Percentiles rank a stretch among this genome's conserved stretches.
Evolutionary conservation across 2,797 vertebrate genomes (phyloP).

Genomic region (Cyclura pinguis): DNA sequence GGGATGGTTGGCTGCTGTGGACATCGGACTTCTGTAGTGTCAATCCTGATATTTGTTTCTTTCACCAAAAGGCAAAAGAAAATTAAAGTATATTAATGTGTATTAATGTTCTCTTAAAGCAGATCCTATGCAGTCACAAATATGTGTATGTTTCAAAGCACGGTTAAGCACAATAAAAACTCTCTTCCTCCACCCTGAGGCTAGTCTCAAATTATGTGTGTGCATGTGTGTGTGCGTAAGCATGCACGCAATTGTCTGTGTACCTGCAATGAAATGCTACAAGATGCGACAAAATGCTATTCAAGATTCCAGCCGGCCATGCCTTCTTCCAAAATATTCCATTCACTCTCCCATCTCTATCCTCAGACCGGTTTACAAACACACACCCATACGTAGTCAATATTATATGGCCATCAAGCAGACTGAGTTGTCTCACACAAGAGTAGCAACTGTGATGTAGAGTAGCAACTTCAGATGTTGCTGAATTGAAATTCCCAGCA

Average conservation of each 20-base stretch:
- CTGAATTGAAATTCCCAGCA: too few relatives aligned
- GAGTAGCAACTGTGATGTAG: too few relatives aligned
- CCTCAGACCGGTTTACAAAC: background rate
- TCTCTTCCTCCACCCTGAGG: background rate
- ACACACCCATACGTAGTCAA: background rate
- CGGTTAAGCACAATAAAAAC: background rate
- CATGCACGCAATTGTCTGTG: too few relatives aligned
- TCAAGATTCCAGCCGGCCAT: background rate
- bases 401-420: background rate
- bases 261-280: background rate
- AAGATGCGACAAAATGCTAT: background rate
- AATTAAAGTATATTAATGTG: background rate
- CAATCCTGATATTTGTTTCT: background rate
- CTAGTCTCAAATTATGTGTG: background rate
- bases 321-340: background rate
- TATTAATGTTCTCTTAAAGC: background rate
- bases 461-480: too few relatives aligned
- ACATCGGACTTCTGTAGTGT: background rate
- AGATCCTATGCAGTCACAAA: background rate
- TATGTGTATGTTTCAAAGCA: background rate
- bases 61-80: background rate
- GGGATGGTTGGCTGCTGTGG: background rate
- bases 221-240: background rate
- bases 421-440: background rate
- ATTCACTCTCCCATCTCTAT: background rate